These are phyloP conservation scores for Vombatus ursinus DNA, from an alignment of 2,113 vertebrate species.

Conservation along the genomic window DNA sequence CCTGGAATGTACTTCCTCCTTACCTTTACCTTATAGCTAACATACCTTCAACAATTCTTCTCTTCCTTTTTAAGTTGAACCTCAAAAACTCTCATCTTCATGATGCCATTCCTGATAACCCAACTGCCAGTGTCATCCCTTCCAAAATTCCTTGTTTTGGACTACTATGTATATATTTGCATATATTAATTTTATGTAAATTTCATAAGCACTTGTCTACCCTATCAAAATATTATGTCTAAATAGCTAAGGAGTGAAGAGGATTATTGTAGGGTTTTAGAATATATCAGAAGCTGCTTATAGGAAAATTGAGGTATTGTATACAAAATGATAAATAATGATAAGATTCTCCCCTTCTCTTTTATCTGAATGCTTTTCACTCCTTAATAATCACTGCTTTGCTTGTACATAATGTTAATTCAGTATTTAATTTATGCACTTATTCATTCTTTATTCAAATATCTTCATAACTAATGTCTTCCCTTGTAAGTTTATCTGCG, in stretches of 20 bases:
- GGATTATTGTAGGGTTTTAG: too few species aligned
- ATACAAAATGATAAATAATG: too few species aligned
- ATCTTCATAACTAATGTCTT: not conserved
- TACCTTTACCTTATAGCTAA: not conserved
- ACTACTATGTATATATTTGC: not conserved
- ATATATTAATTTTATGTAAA: not conserved
- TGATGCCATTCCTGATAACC: not conserved
- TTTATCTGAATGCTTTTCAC: not conserved
- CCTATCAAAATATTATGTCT: not conserved
- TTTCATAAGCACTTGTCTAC: not conserved
- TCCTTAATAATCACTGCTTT: not conserved
- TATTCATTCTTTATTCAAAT: slow-evolving; percentile 19
- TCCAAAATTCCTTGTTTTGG: not conserved
- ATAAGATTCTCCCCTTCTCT: too few species aligned
- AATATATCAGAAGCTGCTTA: too few species aligned
- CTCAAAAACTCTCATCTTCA: not conserved
- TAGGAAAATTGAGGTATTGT: too few species aligned
- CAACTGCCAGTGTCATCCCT: not conserved
- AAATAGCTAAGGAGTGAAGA: too few species aligned
- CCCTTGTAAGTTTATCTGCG: not conserved
- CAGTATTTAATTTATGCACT: not conserved
- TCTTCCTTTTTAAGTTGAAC: not conserved
- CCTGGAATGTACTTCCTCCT: not conserved
- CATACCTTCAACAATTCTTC: not conserved
- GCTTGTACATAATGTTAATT: not conserved